Conservation (phyloP, 2,797 vertebrate species). For the Aphelocoma californica region DNA sequence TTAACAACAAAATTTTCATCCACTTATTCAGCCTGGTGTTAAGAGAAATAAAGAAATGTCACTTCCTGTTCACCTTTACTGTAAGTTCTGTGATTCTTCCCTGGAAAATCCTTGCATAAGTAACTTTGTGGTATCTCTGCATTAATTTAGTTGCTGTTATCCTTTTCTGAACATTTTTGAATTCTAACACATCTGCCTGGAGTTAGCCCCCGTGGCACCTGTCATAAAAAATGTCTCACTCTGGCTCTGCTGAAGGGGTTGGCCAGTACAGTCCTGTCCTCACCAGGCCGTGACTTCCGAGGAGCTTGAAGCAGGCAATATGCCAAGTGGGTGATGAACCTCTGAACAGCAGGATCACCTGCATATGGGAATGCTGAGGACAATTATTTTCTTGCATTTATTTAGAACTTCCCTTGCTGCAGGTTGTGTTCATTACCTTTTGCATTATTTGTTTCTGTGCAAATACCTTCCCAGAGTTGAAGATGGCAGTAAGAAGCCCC, state of each 20-base stretch:
- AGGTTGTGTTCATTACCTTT: not conserved
- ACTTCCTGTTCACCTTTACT: not conserved
- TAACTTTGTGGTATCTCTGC: not conserved
- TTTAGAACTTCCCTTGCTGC: not conserved
- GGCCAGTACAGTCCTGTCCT: not conserved
- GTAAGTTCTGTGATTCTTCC: not conserved
- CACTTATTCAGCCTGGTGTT: not conserved
- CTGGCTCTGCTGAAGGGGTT: not conserved
- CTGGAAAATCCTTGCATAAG: not conserved
- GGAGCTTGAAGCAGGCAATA: not conserved
- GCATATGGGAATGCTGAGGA: not conserved
- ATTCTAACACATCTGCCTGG: not conserved
- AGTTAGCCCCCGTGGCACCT: not conserved
- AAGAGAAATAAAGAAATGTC: not conserved
- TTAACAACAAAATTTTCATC: not conserved
- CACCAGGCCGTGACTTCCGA: not conserved
- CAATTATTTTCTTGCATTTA: not conserved
- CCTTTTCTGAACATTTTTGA: not conserved
- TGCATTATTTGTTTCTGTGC: not conserved
- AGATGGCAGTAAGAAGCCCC: not conserved
- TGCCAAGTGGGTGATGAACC: rapidly evolving
- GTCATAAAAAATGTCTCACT: not conserved
- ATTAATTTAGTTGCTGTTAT: not conserved
- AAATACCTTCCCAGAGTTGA: not conserved
- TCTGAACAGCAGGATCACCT: not conserved